These are phyloP conservation scores for Helicoverpa zea DNA, from an alignment of 1,140 invertebrate species.

Conservation along the genomic window DNA sequence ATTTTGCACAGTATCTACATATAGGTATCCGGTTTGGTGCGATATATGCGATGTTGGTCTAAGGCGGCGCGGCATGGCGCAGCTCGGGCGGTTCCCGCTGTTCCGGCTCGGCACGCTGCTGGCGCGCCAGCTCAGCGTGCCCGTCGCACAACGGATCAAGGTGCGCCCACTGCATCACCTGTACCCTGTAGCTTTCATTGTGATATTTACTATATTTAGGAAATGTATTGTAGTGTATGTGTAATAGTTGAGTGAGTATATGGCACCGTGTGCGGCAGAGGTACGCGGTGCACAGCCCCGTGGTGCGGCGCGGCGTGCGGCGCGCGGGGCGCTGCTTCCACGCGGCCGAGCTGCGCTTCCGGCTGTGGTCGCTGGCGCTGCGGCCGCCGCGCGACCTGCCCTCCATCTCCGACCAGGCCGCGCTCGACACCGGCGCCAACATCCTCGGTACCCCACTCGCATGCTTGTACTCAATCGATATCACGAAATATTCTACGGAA, in stretches of 20 bases:
- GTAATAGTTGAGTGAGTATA: too few relatives aligned
- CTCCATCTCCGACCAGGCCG: slow-evolving; percentile 49
- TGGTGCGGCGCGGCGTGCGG: slow-evolving; percentile 52
- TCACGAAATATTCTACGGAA: too few relatives aligned
- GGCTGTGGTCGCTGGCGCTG: slow-evolving; percentile 56
- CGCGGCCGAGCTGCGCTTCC: slow-evolving; percentile 53
- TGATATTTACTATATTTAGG: too few relatives aligned
- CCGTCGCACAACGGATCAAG: slow-evolving; percentile 61
- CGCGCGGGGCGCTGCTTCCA: slow-evolving; percentile 47
- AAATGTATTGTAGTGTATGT: background rate
- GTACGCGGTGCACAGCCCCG: slow-evolving; percentile 52
- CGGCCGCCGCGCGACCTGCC: slow-evolving; percentile 48
- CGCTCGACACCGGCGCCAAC: slow-evolving; percentile 59
- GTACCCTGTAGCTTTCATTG: too few relatives aligned
- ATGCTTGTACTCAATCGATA: background rate
- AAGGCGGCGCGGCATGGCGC: background rate
- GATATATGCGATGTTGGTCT: too few relatives aligned
- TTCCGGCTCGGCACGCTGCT: slow-evolving; percentile 53
- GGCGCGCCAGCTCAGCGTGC: slow-evolving; percentile 64
- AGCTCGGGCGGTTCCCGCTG: slow-evolving; percentile 4
- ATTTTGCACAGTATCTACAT: too few relatives aligned
- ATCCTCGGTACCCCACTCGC: slow-evolving; percentile 52
- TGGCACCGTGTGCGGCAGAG: slow-evolving; percentile 20
- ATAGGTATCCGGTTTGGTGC: too few relatives aligned
- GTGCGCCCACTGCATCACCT: slow-evolving; percentile 19